Evolutionary conservation across 2,113 vertebrate genomes (phyloP).

Genomic region (Cathartes aura): DNA sequence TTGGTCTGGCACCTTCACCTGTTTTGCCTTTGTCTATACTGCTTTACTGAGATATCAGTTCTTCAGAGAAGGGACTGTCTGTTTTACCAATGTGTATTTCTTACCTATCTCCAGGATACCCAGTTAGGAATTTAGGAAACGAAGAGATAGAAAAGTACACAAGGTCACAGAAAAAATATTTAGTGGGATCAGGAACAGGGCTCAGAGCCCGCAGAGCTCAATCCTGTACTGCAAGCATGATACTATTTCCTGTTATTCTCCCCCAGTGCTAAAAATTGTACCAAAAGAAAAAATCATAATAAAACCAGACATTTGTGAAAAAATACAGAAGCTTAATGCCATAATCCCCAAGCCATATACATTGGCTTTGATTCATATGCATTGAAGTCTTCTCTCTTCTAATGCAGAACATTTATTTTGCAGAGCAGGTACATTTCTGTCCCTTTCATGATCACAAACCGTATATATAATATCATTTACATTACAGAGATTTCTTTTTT

Average conservation of each 20-base stretch:
- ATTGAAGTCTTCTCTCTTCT: conserved; percentile 17
- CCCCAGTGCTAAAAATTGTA: neutral
- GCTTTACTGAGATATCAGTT: neutral
- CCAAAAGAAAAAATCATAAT: neutral
- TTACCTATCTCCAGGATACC: neutral
- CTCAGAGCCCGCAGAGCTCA: neutral
- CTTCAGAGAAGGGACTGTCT: neutral
- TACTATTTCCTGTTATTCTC: neutral
- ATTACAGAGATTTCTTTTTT: neutral
- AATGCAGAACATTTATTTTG: conserved; percentile 59
- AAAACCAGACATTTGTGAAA: neutral
- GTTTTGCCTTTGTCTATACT: neutral
- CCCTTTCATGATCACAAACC: neutral
- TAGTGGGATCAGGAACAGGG: neutral
- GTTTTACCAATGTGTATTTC: neutral
- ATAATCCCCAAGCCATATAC: neutral
- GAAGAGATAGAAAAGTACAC: neutral
- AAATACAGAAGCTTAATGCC: neutral
- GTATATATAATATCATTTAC: neutral
- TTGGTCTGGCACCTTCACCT: neutral
- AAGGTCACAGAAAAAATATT: neutral
- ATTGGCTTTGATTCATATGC: neutral
- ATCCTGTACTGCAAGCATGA: neutral
- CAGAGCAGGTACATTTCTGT: conserved; percentile 44
- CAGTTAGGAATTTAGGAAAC: neutral